A percentile compares a stretch with the other conserved stretches of the same genome.
These are phyloP conservation scores for Picathartes gymnocephalus DNA, from an alignment of 2,113 vertebrate species.

Conservation along the genomic window DNA sequence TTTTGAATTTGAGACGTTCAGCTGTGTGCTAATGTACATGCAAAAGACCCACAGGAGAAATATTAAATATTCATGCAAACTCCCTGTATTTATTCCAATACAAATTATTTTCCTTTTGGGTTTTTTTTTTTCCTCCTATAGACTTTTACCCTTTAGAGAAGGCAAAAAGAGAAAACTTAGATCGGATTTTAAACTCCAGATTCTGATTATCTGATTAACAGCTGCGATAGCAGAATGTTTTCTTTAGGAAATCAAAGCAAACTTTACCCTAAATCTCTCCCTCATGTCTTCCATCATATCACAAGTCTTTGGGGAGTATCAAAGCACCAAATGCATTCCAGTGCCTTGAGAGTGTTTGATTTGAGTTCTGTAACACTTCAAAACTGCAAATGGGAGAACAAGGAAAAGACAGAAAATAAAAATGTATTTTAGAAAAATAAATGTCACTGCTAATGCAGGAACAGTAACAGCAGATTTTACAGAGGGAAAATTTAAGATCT, in stretches of 20 bases:
- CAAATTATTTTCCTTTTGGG: neutral
- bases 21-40: neutral
- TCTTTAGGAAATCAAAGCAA: constrained; percentile 27
- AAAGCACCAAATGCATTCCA: neutral
- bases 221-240: neutral
- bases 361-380: neutral
- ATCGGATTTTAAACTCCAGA: neutral
- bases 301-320: neutral
- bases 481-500: neutral
- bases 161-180: neutral
- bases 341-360: neutral
- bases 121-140: fast-evolving
- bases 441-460: neutral
- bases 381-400: neutral
- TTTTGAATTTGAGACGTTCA: neutral
- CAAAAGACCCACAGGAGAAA: neutral
- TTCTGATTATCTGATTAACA: constrained; percentile 15
- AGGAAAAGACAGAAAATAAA: neutral
- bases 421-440: neutral
- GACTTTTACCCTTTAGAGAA: neutral
- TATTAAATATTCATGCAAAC: neutral
- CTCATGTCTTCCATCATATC: neutral
- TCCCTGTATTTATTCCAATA: neutral
- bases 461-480: neutral
- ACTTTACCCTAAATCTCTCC: neutral